A percentile compares a stretch with the other conserved stretches of the same genome.
Evolutionary conservation across 2,888 invertebrate genomes (phyloP).

Genomic region (Eueremaeus valkanovi): DNA sequence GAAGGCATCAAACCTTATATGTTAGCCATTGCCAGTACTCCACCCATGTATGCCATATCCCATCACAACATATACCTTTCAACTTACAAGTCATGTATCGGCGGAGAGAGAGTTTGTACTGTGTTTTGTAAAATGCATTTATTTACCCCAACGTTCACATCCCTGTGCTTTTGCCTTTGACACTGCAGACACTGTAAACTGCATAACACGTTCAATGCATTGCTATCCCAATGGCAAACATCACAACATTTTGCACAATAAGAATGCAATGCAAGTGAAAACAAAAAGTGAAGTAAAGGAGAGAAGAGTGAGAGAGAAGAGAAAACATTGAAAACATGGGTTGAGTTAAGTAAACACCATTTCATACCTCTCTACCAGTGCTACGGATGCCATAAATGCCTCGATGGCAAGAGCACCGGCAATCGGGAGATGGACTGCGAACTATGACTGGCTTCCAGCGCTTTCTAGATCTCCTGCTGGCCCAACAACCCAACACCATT

Average conservation of each 20-base stretch:
- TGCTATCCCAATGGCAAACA: constrained; percentile 33
- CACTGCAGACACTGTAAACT: not conserved
- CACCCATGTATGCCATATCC: constrained; percentile 11
- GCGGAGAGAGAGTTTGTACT: not conserved
- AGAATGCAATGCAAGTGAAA: not conserved
- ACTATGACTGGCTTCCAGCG: constrained; percentile 33
- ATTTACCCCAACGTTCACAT: constrained; percentile 1
- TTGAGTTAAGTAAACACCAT: not conserved
- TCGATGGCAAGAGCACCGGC: constrained; percentile 45
- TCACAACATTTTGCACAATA: not conserved
- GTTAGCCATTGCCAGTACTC: not conserved
- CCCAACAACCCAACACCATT: constrained; percentile 33
- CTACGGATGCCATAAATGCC: constrained; percentile 38
- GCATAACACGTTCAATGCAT: too few relatives aligned
- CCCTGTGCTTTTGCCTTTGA: not conserved
- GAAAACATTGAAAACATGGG: constrained; percentile 14
- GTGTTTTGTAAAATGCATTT: not conserved
- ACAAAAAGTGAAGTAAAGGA: constrained; percentile 22
- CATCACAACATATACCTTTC: not conserved
- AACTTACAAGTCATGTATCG: not conserved
- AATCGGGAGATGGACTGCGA: constrained; percentile 45
- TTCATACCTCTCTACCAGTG: not conserved
- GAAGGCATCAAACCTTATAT: not conserved
- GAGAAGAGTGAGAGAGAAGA: too few relatives aligned
- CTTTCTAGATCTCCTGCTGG: constrained; percentile 30